Base-by-base conservation (phyloP, 1,140 invertebrate species). In the Drosophila dunni region DNA sequence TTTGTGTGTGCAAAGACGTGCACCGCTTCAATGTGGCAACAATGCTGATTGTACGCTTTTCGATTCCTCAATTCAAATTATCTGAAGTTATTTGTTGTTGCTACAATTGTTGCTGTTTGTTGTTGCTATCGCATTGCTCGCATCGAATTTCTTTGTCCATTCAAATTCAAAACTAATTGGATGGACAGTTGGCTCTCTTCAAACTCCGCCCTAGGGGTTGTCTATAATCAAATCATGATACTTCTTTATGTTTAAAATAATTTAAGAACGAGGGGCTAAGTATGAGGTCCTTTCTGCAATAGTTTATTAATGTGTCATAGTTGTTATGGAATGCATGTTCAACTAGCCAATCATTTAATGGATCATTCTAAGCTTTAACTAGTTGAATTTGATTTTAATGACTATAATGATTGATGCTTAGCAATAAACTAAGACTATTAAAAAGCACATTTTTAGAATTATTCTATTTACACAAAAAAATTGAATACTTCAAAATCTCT, bases 31-130 rank as follows among this genome's bases (percentile, higher is more conserved):
- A 60, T 67, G 57, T 67, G 62, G 71, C 68, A 50, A 77, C 63
- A 77, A 77, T 77, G 57, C 63, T 77, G 62, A 65, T 57, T 77
- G 50, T 50, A 77, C 71, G 57, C 66, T 72, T 76, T 72, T 72
- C 68, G 69, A 72, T 72, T 72, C 74, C 48, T 76, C 68, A 69
- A 77, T 72, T 67, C 69, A 67, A 77, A 77, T 77, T 73, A 77
- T 77, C 70, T 62, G 53, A 63, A 72, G 68, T 72, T 72, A 76
- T 61, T 53, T 57, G 38, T 68, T 56, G 40, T 45, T 33, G 40
- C 7, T 46, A 38, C 46, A 50, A 29, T 68, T 48, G 38, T 45
- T 33, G 40, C 11, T 70, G 29, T 17, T 17, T 48, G 58, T 58
- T 62, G 71, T 62, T 62, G 71, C n/a, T 69, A 69, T 74, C 54